Base-by-base conservation (phyloP, 2,113 vertebrate genomes). In the Astur gentilis region DNA sequence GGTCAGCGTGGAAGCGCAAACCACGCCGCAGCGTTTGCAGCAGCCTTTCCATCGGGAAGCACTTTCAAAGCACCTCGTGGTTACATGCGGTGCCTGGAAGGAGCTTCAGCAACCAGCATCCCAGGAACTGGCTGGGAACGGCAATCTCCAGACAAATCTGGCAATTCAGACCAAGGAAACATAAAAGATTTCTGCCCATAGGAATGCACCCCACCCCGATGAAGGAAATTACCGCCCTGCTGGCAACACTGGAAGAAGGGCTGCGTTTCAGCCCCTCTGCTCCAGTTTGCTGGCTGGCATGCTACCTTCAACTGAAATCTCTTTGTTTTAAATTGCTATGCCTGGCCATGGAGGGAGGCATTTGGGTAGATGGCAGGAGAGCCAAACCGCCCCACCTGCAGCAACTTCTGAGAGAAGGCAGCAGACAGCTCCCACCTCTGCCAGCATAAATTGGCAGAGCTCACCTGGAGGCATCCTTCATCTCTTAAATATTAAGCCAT, bases 151-250 rank as follows among this genome's bases (percentile, higher is more conserved):
- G 55, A 91, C 89, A 87, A 84, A 94, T 91, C 93, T 91, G 73
- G 87, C 87, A 73, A 67, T 52, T 89, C 89, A 55, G 69, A 82
- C 77, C 81, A 82, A 67, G 91, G 87, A 96, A 97, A 93, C 77
- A 60, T 18, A 81, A 82, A 75, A 84, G 60, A 78, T 91, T 81
- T 45, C 64, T 96, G 87, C 89, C 89, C 77, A 70, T 76, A 95
- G 93, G 89, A 96, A 96, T 44, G 69, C 77, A 96, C 83, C 73
- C 95, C 95, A 49, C 89, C 87, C 94, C 12, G 0, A 27, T 1
- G 73, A 89, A 92, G 96, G 91, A 93, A 96, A 94, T 89, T 60
- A 87, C 94, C 81, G 32, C 77, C 87, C 93, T 89, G 73, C 55
- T 9, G 7, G 73, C 94, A 78, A 32, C 0, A 0, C 72, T 91